phyloP scores from a whole-genome alignment of 2,888 invertebrate genomes.

The Heteromurus nitidus region DNA sequence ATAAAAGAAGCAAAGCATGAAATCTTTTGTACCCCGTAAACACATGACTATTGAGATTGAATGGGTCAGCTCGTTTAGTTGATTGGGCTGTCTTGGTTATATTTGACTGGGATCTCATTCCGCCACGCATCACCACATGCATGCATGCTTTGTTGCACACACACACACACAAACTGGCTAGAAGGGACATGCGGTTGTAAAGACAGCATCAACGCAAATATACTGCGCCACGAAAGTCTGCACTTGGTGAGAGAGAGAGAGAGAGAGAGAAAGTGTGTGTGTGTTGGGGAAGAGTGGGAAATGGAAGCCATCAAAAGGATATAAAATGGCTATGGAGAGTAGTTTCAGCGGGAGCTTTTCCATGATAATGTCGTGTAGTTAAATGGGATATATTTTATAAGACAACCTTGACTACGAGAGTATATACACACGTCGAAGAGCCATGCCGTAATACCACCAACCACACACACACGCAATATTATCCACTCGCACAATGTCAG shows the following conservation, averaged over 20 bases:
- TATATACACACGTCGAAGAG: neutral
- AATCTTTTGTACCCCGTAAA: constrained; percentile 28
- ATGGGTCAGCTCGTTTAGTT: constrained; percentile 46
- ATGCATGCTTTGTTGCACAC: constrained; percentile 40
- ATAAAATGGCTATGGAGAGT: constrained; percentile 1
- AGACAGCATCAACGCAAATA: no score
- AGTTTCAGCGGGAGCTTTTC: constrained; percentile 16
- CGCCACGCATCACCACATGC: constrained; percentile 46
- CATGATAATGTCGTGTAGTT: constrained; percentile 6
- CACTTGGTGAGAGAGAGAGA: no score
- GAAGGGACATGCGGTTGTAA: no score
- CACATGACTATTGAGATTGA: constrained; percentile 35
- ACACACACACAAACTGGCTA: constrained; percentile 16
- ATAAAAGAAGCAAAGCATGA: constrained; percentile 22
- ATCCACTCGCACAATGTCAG: neutral
- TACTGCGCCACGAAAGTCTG: neutral
- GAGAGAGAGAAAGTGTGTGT: neutral
- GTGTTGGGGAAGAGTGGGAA: neutral
- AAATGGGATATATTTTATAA: neutral
- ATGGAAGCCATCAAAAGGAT: constrained; percentile 21
- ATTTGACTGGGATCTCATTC: constrained; percentile 33
- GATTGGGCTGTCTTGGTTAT: constrained; percentile 38
- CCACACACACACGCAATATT: neutral
- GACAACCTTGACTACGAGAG: constrained; percentile 28
- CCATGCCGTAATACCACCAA: neutral